Evolutionary conservation across 2,113 vertebrate genomes (phyloP), one percentile per base, ranked within the genome.

Genomic region (Caranx ignobilis): DNA sequence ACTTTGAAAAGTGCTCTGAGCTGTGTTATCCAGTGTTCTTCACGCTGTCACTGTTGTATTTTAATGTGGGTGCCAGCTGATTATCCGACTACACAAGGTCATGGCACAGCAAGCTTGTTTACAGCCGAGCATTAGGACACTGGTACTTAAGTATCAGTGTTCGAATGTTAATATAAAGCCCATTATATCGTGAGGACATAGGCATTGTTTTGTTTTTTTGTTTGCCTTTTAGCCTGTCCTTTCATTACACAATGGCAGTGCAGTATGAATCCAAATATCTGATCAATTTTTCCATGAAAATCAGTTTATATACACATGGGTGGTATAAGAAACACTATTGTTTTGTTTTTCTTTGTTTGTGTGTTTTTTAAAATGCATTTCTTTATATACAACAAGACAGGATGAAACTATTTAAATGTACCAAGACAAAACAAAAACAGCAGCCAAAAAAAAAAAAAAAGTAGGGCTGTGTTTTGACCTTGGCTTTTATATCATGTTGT

Each of bases 11-110:
- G 45, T 16, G 31, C 43, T 56, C 56, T 64, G 65, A 75, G 71
- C 39, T 4, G 8, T 66, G 18, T 35, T 75, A 75, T 45, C 59
- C 34, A 45, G 43, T 37, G 60, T 73, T 68, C 18, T 5, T 78
- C 26, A 68, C 19, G 19, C 11, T 32, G 1, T 41, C 39, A 41
- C 8, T 13, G 21, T 63, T 70, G 15, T 54, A 9, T 71, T 57
- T 39, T 34, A 9, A 52, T 66, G 61, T 66, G 50, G 54, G 41
- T 65, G 35, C 32, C 56, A 69, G 47, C 15, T 64, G 43, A 60
- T 63, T 34, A 63, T 70, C 21, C 50, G 18, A 2, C 55, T 45
- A 13, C 59, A 75, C n/a, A 26, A 63, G 50, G 54, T 71, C 65
- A 54, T 13, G 52, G 52, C 41, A 32, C 19, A 65, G 31, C 11